These are phyloP conservation scores for Adrianichthys oophorus DNA, from an alignment of 2,797 vertebrate species.

Conservation along the genomic window DNA sequence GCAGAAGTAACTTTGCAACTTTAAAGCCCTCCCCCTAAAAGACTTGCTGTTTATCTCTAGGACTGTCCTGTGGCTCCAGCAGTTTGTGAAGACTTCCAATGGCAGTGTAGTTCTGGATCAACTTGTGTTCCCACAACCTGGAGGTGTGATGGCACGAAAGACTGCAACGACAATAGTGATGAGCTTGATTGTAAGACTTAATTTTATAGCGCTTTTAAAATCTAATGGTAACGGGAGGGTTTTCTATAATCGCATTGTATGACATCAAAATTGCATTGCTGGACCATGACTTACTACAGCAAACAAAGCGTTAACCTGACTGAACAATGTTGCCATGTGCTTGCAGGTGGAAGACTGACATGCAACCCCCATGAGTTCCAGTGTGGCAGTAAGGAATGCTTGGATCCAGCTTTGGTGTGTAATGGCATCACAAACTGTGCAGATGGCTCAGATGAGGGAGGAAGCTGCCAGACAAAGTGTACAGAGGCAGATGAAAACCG, in stretches of 20 bases:
- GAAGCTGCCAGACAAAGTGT: constrained; percentile 69
- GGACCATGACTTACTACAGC: too few species aligned
- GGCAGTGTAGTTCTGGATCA: constrained; percentile 72
- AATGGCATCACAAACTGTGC: constrained; percentile 77
- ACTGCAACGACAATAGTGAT: constrained; percentile 87
- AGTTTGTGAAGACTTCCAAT: constrained; percentile 77
- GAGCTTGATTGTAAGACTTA: constrained; percentile 83
- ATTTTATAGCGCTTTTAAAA: background rate
- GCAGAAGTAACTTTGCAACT: background rate
- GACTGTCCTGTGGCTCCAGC: constrained; percentile 65
- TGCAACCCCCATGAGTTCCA: constrained; percentile 82
- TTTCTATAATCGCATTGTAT: too few species aligned
- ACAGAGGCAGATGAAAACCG: constrained; percentile 21
- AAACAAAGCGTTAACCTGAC: too few species aligned
- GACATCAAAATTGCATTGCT: too few species aligned
- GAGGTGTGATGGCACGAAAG: constrained; percentile 83
- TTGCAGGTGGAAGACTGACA: constrained; percentile 65
- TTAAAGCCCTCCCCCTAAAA: background rate
- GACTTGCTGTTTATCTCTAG: constrained; percentile 47
- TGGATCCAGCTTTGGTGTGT: constrained; percentile 80
- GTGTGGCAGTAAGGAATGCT: constrained; percentile 77
- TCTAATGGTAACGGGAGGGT: background rate
- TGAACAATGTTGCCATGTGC: background rate
- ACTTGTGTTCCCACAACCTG: constrained; percentile 83
- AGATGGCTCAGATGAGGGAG: constrained; percentile 85